Percentiles rank a stretch among this genome's conserved stretches.
Evolutionary conservation across 2,888 invertebrate species (phyloP).

Genomic region (Drosophila kambysellisi): DNA sequence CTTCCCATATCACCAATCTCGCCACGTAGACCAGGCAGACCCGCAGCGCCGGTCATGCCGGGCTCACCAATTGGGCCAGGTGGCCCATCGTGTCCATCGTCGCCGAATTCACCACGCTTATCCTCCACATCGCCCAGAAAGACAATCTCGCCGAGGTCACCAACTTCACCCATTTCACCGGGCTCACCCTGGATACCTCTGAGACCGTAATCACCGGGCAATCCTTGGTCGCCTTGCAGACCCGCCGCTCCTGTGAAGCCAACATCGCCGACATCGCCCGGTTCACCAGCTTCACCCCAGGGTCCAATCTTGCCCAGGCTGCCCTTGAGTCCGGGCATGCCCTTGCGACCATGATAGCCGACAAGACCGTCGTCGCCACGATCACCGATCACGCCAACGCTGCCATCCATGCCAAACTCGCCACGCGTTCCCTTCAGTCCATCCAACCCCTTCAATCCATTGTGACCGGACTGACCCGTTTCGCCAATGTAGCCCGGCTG

Average conservation of each 20-base stretch:
- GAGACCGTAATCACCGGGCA: constrained; percentile 85
- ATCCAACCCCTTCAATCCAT: constrained; percentile 85
- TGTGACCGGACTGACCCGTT: constrained; percentile 87
- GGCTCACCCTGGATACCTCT: constrained; percentile 86
- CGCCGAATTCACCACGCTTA: constrained; percentile 82
- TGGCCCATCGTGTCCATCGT: constrained; percentile 84
- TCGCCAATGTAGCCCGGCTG: constrained; percentile 87
- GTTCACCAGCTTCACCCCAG: constrained; percentile 86
- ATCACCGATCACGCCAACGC: constrained; percentile 85
- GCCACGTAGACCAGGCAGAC: constrained; percentile 84
- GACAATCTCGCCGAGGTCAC: constrained; percentile 75
- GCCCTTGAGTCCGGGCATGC: constrained; percentile 86
- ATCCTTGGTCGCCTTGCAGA: constrained; percentile 82
- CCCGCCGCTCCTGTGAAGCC: constrained; percentile 85
- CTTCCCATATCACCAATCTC: constrained; percentile 87
- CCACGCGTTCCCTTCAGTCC: constrained; percentile 86
- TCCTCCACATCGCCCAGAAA: constrained; percentile 11
- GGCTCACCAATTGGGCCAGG: constrained; percentile 73
- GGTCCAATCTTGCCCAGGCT: constrained; percentile 83
- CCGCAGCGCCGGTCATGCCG: constrained; percentile 25
- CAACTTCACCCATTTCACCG: constrained; percentile 85
- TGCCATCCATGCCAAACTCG: constrained; percentile 87
- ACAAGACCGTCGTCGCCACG: constrained; percentile 85
- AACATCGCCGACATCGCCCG: constrained; percentile 86
- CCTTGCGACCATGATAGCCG: constrained; percentile 84